Conservation (phyloP, 1,140 invertebrate species). For the Trichoplusia ni region DNA sequence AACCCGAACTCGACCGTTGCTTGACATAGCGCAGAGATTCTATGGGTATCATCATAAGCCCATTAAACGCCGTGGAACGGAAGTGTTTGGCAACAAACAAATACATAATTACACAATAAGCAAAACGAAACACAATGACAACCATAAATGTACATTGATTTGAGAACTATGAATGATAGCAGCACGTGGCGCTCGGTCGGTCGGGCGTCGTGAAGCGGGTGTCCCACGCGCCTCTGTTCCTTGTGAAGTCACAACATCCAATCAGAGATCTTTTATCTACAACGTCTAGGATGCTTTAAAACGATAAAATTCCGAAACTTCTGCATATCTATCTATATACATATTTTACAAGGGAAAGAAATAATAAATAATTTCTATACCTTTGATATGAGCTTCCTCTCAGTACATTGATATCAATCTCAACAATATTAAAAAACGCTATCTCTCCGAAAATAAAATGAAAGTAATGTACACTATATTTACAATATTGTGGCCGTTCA, state of each 20-base stretch:
- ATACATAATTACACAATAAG: no score
- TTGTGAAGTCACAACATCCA: conserved; percentile 37
- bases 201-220: no score
- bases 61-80: no score
- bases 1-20: background rate
- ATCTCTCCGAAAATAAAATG: conserved; percentile 40
- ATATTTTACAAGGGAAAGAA: conserved; percentile 77
- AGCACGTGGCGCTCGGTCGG: no score
- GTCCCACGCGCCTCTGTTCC: background rate
- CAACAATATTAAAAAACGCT: conserved; percentile 41
- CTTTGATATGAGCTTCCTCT: conserved; percentile 69
- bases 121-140: no score
- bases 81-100: no score
- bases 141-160: no score
- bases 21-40: background rate
- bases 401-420: conserved; percentile 51
- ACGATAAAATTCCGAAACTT: conserved; percentile 53
- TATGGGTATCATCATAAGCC: background rate
- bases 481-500: conserved; percentile 42
- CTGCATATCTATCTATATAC: conserved; percentile 73
- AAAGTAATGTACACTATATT: conserved; percentile 49
- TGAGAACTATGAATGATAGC: no score
- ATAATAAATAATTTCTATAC: conserved; percentile 71
- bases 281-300: conserved; percentile 40
- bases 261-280: conserved; percentile 43